A percentile compares a stretch with the other conserved stretches of the same genome.
Conservation (phyloP, 2,888 invertebrate species). For the Crioceris asparagi region DNA sequence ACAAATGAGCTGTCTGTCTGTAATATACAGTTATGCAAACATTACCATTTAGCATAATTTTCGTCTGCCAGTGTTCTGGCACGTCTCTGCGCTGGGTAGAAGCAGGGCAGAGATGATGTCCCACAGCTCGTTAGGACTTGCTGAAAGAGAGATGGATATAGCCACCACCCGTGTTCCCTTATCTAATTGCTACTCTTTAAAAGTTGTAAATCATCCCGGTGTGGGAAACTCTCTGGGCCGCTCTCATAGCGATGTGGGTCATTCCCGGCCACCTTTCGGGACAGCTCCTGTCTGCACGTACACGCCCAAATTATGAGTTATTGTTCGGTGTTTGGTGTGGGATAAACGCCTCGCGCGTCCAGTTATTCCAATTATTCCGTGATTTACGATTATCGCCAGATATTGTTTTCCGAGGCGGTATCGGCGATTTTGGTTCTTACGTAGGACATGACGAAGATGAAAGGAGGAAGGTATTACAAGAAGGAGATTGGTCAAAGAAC, state of each 20-base stretch:
- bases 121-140: too few species aligned
- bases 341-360: background rate
- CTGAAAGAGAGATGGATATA: too few species aligned
- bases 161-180: background rate
- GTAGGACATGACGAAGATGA: too few species aligned
- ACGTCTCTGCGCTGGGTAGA: too few species aligned
- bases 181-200: background rate
- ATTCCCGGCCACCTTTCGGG: conserved; percentile 1
- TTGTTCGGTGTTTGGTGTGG: background rate
- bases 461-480: too few species aligned
- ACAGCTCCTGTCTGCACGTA: conserved; percentile 2
- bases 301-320: conserved; percentile 1
- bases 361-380: background rate
- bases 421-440: background rate
- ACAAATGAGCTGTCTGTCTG: too few species aligned
- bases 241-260: conserved; percentile 4
- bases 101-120: too few species aligned
- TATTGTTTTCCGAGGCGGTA: background rate
- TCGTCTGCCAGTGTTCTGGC: too few species aligned
- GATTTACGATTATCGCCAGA: background rate
- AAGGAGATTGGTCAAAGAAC: too few species aligned
- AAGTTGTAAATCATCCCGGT: background rate
- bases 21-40: too few species aligned
- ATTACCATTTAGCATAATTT: too few species aligned
- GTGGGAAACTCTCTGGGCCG: background rate